A percentile compares a stretch with the other conserved stretches of the same genome.
Evolutionary conservation across 2,113 vertebrate species (phyloP).

Genomic region (Aleadryas rufinucha): DNA sequence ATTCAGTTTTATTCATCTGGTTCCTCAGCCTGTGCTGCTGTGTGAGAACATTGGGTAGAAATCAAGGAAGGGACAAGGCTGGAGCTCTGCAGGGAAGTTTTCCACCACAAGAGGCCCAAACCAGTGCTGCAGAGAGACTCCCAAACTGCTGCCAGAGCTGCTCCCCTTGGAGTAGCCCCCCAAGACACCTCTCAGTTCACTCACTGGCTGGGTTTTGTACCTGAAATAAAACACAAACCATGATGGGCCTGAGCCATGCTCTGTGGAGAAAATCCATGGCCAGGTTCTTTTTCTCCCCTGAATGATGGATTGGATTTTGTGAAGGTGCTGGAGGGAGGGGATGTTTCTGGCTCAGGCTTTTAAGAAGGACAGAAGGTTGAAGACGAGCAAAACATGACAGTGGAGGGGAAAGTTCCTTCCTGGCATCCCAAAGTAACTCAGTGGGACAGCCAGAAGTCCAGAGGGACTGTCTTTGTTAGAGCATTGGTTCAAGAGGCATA

Average conservation of each 20-base stretch:
- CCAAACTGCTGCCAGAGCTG: not conserved
- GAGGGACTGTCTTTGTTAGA: not conserved
- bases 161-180: not conserved
- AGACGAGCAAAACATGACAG: not conserved
- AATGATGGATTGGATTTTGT: not conserved
- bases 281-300: too few relatives aligned
- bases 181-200: not conserved
- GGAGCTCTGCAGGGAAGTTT: not conserved
- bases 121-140: not conserved
- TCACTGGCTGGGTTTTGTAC: not conserved
- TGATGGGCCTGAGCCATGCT: fast-evolving
- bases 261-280: not conserved
- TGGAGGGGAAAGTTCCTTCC: not conserved
- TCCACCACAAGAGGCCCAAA: too few relatives aligned
- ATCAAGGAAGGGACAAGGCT: not conserved
- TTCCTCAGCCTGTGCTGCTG: not conserved
- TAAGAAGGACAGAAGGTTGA: not conserved
- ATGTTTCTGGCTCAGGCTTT: not conserved
- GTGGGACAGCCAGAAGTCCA: not conserved
- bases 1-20: not conserved
- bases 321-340: not conserved
- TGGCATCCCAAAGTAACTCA: not conserved
- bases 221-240: not conserved
- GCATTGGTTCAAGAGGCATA: not conserved
- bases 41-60: not conserved